Conservation (phyloP, 1,140 invertebrate species). For the Hyphantria cunea region DNA sequence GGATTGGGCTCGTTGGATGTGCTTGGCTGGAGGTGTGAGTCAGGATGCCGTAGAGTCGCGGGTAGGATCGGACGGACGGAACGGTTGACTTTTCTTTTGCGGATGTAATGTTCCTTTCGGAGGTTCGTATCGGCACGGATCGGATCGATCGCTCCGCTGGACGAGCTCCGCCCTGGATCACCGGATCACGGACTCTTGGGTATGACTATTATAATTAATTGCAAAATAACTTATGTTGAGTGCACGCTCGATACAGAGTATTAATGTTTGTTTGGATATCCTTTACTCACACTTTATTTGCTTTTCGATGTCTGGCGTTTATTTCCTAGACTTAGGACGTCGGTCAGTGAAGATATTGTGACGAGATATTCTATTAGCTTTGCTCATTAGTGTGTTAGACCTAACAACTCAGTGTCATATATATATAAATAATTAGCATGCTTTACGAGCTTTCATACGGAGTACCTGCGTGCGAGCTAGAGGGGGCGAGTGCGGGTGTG, state of each 20-base stretch:
- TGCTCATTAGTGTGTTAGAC: constrained; percentile 55
- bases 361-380: constrained; percentile 41
- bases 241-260: constrained; percentile 67
- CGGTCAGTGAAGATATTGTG: constrained; percentile 28
- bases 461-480: constrained; percentile 21
- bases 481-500: constrained; percentile 21
- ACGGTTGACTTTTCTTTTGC: constrained; percentile 23
- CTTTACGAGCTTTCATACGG: constrained; percentile 53
- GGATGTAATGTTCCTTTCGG: constrained; percentile 31
- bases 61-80: constrained; percentile 48
- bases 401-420: constrained; percentile 53
- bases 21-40: constrained; percentile 70
- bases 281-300: constrained; percentile 67
- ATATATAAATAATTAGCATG: constrained; percentile 56
- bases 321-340: constrained; percentile 41
- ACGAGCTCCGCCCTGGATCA: constrained; percentile 19
- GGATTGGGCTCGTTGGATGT: constrained; percentile 73
- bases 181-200: constrained; percentile 67
- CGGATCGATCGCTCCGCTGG: neutral
- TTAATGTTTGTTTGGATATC: constrained; percentile 67
- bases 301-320: constrained; percentile 62
- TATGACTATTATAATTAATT: constrained; percentile 73
- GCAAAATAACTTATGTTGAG: constrained; percentile 72
- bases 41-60: constrained; percentile 51
- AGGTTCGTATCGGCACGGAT: constrained; percentile 28